Evolutionary conservation across 2,888 invertebrate genomes (phyloP).

Genomic region (Apamea sordens): DNA sequence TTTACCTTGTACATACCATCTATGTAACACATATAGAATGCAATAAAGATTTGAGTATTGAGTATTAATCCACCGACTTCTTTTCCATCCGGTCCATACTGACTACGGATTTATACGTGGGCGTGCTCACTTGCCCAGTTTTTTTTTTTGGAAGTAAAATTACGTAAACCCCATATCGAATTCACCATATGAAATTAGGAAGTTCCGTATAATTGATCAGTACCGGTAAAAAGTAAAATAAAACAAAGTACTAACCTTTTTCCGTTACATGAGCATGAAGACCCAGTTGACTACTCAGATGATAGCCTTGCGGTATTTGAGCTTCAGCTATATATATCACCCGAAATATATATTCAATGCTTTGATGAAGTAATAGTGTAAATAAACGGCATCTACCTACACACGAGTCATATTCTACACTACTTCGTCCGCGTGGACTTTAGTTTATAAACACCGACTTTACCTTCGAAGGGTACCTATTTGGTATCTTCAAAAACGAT

Average conservation of each 20-base stretch:
- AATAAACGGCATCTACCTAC: constrained; percentile 11
- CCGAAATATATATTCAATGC: neutral
- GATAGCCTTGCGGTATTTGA: neutral
- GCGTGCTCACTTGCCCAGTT: neutral
- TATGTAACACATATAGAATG: too few relatives aligned
- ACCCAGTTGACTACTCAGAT: neutral
- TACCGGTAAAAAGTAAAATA: neutral
- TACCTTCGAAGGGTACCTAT: too few relatives aligned
- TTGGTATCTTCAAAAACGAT: too few relatives aligned
- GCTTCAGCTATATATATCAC: constrained; percentile 8
- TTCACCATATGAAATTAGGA: neutral
- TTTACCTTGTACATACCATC: too few relatives aligned
- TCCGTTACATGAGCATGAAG: neutral
- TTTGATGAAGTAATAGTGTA: neutral
- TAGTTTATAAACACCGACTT: too few relatives aligned
- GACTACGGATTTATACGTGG: neutral
- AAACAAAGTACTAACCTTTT: constrained; percentile 23
- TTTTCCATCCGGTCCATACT: too few relatives aligned
- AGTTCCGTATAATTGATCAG: neutral
- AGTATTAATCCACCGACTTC: neutral
- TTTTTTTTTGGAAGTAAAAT: neutral
- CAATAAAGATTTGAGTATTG: too few relatives aligned
- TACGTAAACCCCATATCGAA: neutral
- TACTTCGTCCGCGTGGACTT: too few relatives aligned
- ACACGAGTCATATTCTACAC: constrained; percentile 8